Evolutionary conservation across 2,888 invertebrate species (phyloP), one percentile per base, ranked within the genome.

Genomic region (Pharmacophagus antenor): DNA sequence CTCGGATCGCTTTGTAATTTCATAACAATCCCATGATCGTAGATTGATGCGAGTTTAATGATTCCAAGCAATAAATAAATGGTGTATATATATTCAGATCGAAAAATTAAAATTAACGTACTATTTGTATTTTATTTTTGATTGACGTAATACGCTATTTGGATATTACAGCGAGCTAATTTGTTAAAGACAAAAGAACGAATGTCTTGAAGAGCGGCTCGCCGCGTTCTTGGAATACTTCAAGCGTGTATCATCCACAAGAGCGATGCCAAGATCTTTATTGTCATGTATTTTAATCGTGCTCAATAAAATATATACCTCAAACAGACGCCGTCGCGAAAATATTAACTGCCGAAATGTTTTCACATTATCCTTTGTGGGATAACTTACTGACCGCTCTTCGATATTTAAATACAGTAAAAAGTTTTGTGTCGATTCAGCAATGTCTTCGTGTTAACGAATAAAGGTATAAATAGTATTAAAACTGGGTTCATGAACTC

Each of bases 211-310:
- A 27, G 46, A 21, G 22, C 31, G 17, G 17, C 27, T 46, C 56
- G 60, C 18, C 51, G 61, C 59, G 58, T n/a, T 59, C 59, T 59
- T 62, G 53, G 53, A 54, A 62, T 62, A 56, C 49, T 62, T 62
- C 12, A 21, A 54, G 53, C 47, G 42, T 56, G 61, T 52, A 41
- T 61, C 56, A 61, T 47, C 12, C 46, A 46, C 20, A 25, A 56
- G 25, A 42, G 15, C 25, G 47, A 21, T 61, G 61, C 56, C 61
- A 61, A 61, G 47, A 51, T 55, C 49, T 18, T 61, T 52, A 47
- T 61, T 56, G 51, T 56, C 56, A 27, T 51, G 61, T 46, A 61
- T 47, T 61, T 56, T 47, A 47, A 55, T 50, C 50, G 55, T 55
- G 44, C 15, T 22, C 46, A 46, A 55, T 60, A 55, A 50, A 60